Base-by-base conservation (phyloP, 2,888 invertebrate genomes). In the Chouioia cunea region DNA sequence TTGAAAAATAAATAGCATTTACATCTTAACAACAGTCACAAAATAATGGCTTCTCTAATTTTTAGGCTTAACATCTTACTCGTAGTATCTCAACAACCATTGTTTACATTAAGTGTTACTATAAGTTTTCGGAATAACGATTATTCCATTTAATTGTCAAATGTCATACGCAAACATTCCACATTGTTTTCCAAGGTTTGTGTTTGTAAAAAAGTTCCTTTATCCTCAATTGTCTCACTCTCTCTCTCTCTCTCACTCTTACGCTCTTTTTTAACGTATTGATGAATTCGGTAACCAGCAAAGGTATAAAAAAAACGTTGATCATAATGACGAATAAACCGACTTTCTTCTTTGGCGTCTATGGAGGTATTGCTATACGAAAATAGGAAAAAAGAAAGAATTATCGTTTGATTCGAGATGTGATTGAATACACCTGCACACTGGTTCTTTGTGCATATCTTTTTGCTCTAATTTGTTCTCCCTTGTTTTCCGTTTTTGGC, bases 391-490 rank as follows among this genome's bases (percentile, higher is more conserved):
- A 50, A 18, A 12, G 18, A 59, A 48, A 62, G 64, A 20, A 58
- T 46, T 68, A 20, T 65, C 58, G n/a, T 67, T 67, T 73, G 50
- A 70, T 67, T 73, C 63, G 22, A 73, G 65, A 57, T 65, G 48
- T 50, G 68, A 68, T 53, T 67, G 44, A 70, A 59, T 46, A 8
- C 57, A 53, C 14, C 8, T 50, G 64, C 66, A 64, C 73, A 48
- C 23, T 12, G 1, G 18, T 64, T 59, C 36, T 10, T 20, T 53
- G 48, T 53, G 65, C 60, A 63, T 57, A 36, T 14, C 12, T 16
- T 6, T 23, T 18, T n/a, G n/a, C n/a, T n/a, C n/a, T n/a, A n/a
- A n/a, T n/a, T n/a, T n/a, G n/a, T n/a, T 56, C n/a, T 56, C 6
- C 56, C 0, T 56, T 15, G 14, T 50, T 60, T 69, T 63, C 16